Evolutionary conservation across 2,797 vertebrate species (phyloP), one percentile per base, ranked within the genome.

Genomic region (Rhinichthys osculus): DNA sequence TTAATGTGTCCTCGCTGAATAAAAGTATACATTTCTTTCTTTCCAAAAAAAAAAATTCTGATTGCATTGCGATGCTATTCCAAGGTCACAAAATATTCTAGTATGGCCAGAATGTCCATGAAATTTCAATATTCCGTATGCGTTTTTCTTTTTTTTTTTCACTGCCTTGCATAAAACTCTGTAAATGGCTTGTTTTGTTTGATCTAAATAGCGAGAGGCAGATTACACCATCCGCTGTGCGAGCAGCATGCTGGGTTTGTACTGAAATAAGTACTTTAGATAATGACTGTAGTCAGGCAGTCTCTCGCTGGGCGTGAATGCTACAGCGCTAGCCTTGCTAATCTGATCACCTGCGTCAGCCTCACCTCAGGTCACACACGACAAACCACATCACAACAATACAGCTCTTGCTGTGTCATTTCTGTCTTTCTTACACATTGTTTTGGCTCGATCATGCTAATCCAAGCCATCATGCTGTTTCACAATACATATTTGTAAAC

Each of bases 261-360:
- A 73, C 57, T 79, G 66, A 66, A 71, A 82, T 67, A 67, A 40
- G 40, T 87, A 50, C 69, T 62, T 73, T 47, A 85, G 86, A 92
- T 92, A 93, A 93, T 92, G 89, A 78, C 82, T 73, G 88, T 89
- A 88, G 92, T 93, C 90, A 89, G 86, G 81, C 87, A 82, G 76
- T 89, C 66, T 87, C 44, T 83, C 73, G 86, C 88, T 81, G 7
- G 19, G 81, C 30, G 70, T 83, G 78, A 88, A 90, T 57, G 81
- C 74, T 83, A 88, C 81, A 69, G 86, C 84, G 87, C 88, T 91
- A 79, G 84, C 70, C 81, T 79, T 76, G 72, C 90, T 91, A 93
- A 95, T 95, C 92, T 93, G 91, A 89, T 93, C 88, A 93, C 78
- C 92, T 91, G 92, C 84, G 59, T 87, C 91, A 87, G 90, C 90